Base-by-base conservation (phyloP, 1,140 invertebrate species). In the Heliconius nattereri region DNA sequence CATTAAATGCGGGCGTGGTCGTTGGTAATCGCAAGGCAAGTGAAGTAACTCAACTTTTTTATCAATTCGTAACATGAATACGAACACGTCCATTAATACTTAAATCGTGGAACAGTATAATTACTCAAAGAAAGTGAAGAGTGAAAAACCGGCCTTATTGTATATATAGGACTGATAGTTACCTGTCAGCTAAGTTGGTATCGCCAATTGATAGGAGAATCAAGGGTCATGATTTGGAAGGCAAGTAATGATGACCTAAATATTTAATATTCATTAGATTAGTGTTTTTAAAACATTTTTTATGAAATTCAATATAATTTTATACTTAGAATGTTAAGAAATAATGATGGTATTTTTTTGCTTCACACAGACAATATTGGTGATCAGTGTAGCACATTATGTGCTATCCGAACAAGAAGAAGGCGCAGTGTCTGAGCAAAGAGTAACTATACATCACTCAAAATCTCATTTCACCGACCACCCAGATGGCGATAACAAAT, bases 201-300 rank as follows among this genome's bases (percentile, higher is more conserved):
- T 81, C 66, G 73, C 77, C 73, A 57, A 77, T 79, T 79, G 74
- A 75, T 80, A 49, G 74, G 37, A 78, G 45, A 70, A 80, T 73
- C 78, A 71, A 81, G 71, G 74, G 81, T 77, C 78, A 87, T 92
- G 90, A 80, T 87, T 89, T 86, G 85, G 82, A 88, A 92, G 89
- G 90, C 90, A 90, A 77, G 54, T 70, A 73, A 73, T 40, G 40
- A 72, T 80, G 79, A 81, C 75, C 79, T 81, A 73, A 71, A 75
- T 81, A 75, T 60, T 37, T 54, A 23, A 20, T 66, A 29, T 66
- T 45, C 1, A 26, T 66, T 16, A 66, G 1, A 66, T 6, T 29
- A 6, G 13, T 16, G 11, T 57, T 57, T 7, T 23, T n/a, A 7
- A n/a, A 23, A 57, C 1, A n/a, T 5, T 20, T 23, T 26, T 57